A percentile compares a stretch with the other conserved stretches of the same genome.
Evolutionary conservation across 2,797 vertebrate species (phyloP).

Genomic region (Otolemur crassicaudatus): DNA sequence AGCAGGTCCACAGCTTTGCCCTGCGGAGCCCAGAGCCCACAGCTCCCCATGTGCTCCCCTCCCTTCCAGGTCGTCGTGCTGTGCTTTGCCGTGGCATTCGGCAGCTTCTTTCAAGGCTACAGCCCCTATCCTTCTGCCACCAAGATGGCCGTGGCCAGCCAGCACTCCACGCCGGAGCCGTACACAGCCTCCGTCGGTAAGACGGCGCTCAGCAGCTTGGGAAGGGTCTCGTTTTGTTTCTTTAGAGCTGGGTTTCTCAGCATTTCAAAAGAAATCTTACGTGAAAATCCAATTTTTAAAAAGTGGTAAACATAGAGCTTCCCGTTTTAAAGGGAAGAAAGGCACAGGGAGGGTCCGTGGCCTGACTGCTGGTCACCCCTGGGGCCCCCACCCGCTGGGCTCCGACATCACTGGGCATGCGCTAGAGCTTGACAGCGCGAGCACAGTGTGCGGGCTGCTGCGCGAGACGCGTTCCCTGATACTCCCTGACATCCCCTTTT

Average conservation of each 20-base stretch:
- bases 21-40: too few relatives aligned
- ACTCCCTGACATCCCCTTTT: background rate
- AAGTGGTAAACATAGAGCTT: background rate
- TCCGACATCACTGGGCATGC: background rate
- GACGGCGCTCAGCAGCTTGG: background rate
- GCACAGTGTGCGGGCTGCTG: background rate
- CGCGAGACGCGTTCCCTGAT: background rate
- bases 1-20: background rate
- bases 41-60: background rate
- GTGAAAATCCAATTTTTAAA: background rate
- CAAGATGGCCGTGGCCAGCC: constrained; percentile 90
- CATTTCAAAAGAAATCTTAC: background rate
- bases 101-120: constrained; percentile 94
- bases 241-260: background rate
- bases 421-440: background rate
- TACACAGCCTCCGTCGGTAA: constrained; percentile 93
- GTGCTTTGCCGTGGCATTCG: constrained; percentile 95
- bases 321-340: background rate
- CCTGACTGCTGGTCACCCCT: too few relatives aligned
- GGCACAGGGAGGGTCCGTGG: background rate
- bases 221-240: background rate
- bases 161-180: constrained; percentile 90
- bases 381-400: too few relatives aligned
- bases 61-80: constrained; percentile 93
- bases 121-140: constrained; percentile 91